phyloP scores from a whole-genome alignment of 2,113 vertebrate species.

The Salvelinus alpinus region DNA sequence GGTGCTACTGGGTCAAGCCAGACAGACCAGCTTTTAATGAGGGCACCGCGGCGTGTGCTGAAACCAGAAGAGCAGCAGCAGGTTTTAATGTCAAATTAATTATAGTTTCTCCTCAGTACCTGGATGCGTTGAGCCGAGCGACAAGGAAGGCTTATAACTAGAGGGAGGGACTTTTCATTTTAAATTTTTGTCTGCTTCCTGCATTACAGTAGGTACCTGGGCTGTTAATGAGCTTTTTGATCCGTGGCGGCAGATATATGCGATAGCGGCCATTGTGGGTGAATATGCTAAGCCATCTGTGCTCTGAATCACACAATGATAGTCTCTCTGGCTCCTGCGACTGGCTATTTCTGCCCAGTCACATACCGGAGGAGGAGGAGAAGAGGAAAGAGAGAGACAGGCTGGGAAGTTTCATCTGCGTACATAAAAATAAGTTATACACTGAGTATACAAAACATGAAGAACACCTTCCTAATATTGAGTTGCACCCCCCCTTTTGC shows the following conservation, averaged over 20 bases:
- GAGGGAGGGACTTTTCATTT: neutral
- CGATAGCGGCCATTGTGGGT: neutral
- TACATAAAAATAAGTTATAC: neutral
- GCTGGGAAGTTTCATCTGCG: neutral
- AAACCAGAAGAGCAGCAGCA: constrained; percentile 3
- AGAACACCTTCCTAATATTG: too few relatives aligned
- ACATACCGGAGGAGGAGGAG: neutral
- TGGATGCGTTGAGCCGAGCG: neutral
- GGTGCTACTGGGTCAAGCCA: neutral
- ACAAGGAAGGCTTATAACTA: neutral
- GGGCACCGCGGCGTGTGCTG: constrained; percentile 1
- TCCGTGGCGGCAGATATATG: neutral
- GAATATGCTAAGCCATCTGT: neutral
- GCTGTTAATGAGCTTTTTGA: constrained; percentile 1
- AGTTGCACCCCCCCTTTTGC: too few relatives aligned
- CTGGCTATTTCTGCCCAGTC: constrained; percentile 9
- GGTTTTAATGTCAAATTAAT: constrained; percentile 21
- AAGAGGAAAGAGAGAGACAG: neutral
- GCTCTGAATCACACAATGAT: constrained; percentile 13
- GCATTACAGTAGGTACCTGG: constrained; percentile 1
- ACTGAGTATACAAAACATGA: too few relatives aligned
- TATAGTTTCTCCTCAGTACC: neutral
- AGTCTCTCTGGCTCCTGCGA: constrained; percentile 3
- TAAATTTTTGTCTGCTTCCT: neutral
- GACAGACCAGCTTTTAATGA: constrained; percentile 16